Evolutionary conservation across 2,113 vertebrate species (phyloP).

Genomic region (Lepus timidus): DNA sequence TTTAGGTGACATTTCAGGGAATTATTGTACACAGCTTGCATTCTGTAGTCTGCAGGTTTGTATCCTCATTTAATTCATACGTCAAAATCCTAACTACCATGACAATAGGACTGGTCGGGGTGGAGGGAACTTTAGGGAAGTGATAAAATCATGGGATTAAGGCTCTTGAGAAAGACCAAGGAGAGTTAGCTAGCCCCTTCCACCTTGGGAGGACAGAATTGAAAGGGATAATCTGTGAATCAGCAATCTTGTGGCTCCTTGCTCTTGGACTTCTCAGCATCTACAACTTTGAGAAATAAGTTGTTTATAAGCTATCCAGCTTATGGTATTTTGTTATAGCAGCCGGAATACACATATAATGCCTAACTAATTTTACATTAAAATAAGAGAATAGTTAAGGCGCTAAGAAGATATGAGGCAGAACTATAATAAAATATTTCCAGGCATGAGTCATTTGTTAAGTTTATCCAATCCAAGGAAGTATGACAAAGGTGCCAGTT

Average conservation of each 20-base stretch:
- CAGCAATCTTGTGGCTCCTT: background rate
- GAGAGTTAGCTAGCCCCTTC: background rate
- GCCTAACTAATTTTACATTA: background rate
- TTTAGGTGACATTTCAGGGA: slow-evolving; percentile 15
- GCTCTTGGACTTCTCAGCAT: background rate
- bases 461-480: background rate
- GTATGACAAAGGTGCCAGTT: background rate
- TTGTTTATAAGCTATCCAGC: background rate
- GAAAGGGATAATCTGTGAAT: background rate
- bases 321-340: background rate
- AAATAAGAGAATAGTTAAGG: background rate
- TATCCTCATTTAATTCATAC: background rate
- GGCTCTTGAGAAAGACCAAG: background rate
- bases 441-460: background rate
- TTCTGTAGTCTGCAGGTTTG: background rate
- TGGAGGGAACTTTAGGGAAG: background rate
- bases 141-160: background rate
- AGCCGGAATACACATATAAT: background rate
- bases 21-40: background rate
- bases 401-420: background rate
- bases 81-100: background rate
- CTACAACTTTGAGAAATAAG: background rate
- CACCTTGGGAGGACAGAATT: too few species aligned
- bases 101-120: background rate
- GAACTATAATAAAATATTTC: background rate